Evolutionary conservation across 2,888 invertebrate species (phyloP).

Genomic region (Lycia hirtaria): DNA sequence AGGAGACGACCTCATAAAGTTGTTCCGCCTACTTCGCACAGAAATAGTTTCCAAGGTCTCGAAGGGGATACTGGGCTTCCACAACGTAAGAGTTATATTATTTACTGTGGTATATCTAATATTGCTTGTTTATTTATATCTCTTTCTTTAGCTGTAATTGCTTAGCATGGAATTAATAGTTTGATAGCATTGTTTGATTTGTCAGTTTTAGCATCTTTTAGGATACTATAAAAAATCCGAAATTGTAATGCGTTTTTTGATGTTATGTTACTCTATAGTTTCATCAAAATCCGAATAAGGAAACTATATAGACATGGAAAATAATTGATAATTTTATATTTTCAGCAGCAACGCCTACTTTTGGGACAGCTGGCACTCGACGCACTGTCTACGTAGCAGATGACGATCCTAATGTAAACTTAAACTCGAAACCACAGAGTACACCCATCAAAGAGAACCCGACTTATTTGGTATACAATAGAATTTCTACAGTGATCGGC

Average conservation of each 20-base stretch:
- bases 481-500: slow-evolving; percentile 90
- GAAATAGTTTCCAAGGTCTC: slow-evolving; percentile 87
- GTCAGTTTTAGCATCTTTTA: too few relatives aligned
- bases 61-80: slow-evolving; percentile 73
- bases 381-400: slow-evolving; percentile 93
- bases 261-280: too few relatives aligned
- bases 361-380: slow-evolving; percentile 93
- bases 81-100: slow-evolving; percentile 60
- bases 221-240: too few relatives aligned
- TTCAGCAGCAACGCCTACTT: slow-evolving; percentile 74
- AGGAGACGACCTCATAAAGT: slow-evolving; percentile 84
- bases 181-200: too few relatives aligned
- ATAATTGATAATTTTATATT: slow-evolving; percentile 30
- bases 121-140: neutral
- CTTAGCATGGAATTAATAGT: too few relatives aligned
- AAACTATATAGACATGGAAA: too few relatives aligned
- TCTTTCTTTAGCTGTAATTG: too few relatives aligned
- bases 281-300: too few relatives aligned
- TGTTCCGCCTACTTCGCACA: slow-evolving; percentile 76
- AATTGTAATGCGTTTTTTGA: too few relatives aligned
- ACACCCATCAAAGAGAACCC: slow-evolving; percentile 82
- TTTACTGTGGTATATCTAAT: too few relatives aligned
- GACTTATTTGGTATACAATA: slow-evolving; percentile 90
- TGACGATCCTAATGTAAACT: slow-evolving; percentile 84
- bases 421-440: slow-evolving; percentile 75